Conservation (phyloP, 2,888 invertebrate genomes). For the Atherix ibis region DNA sequence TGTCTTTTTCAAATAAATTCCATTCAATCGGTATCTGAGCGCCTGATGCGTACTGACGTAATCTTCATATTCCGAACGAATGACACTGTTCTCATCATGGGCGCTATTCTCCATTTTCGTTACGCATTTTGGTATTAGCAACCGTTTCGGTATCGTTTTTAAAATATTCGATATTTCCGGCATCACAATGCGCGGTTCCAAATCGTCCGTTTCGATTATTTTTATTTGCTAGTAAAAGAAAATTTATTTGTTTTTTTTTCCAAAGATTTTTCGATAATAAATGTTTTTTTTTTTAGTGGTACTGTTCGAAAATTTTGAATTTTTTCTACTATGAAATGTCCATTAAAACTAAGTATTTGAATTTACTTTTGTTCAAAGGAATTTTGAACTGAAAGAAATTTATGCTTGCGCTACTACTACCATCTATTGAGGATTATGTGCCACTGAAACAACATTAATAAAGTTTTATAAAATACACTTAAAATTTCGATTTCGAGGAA, state of each 20-base stretch:
- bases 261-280: not conserved
- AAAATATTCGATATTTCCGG: conserved; percentile 1
- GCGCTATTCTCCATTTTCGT: conserved; percentile 11
- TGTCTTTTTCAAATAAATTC: conserved; percentile 31
- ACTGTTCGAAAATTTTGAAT: too few relatives aligned
- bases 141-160: conserved; percentile 19
- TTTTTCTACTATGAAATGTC: too few relatives aligned
- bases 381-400: too few relatives aligned
- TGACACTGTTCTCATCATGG: not conserved
- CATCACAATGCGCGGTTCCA: conserved; percentile 5
- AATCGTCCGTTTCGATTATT: conserved; percentile 6
- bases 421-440: too few relatives aligned
- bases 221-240: conserved; percentile 8
- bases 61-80: conserved; percentile 39
- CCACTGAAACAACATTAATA: too few relatives aligned
- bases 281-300: not conserved
- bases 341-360: too few relatives aligned
- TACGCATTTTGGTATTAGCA: conserved; percentile 23
- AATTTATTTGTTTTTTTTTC: not conserved
- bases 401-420: too few relatives aligned
- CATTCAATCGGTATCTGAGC: conserved; percentile 38
- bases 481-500: too few relatives aligned
- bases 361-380: too few relatives aligned
- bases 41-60: conserved; percentile 39
- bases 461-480: too few relatives aligned